Base-by-base conservation (phyloP, 2,888 invertebrate species). In the Meloe dianella region DNA sequence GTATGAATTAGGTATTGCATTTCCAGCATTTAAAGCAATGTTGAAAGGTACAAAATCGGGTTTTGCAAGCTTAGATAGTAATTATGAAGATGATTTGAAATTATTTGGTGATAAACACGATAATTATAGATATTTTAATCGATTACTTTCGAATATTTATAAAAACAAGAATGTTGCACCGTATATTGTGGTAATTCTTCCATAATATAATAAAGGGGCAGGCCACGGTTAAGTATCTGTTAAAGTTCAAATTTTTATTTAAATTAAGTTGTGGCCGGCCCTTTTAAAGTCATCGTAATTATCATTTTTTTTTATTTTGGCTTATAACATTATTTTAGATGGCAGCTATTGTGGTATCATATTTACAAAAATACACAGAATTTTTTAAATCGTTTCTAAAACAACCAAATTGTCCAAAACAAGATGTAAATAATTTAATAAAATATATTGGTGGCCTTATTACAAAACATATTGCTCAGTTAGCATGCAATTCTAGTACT, bases 391-490 rank as follows among this genome's bases (percentile, higher is more conserved):
- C 81, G 69, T 82, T 88, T 57, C 79, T 86, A n/a, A 71, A 83
- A 0, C 81, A 84, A 57, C 72, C 76, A 27, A 74, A 71, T 71
- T 68, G 79, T 12, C 74, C 86, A 57, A 76, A 83, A 1, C 82
- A 77, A 61, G 73, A 74, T 87, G 32, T 85, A 72, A 73, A 77
- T 79, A 69, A 78, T 75, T 73, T 80, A 60, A 70, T 76, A 20
- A 73, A 71, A 66, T 76, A 75, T 32, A 83, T 92, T 22, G 91
- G 92, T 0, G 89, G 90, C 0, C 79, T 92, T 7, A 81, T 96
- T 38, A 84, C 95, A 59, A 89, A 92, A 30, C 92, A 92, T 75
- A 87, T 94, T 60, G 90, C 92, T 0, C 97, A 97, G 83, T 85
- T 96, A 61, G 85, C 69, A 74, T 85, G 61, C 81, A 87, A 51